Conservation (phyloP, 2,797 vertebrate species). For the Adelosebastes latens region DNA sequence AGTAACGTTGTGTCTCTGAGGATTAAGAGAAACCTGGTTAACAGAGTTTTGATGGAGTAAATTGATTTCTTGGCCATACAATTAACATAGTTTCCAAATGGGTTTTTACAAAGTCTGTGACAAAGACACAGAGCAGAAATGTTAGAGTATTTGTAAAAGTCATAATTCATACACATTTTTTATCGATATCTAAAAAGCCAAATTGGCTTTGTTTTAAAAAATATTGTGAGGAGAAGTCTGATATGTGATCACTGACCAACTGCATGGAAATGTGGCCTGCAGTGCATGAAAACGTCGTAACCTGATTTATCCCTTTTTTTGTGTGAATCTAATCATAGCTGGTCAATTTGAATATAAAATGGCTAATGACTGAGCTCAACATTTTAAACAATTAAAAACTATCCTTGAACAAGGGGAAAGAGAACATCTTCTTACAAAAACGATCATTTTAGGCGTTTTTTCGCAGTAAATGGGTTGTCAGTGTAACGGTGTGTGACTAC, state of each 20-base stretch:
- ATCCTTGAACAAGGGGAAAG: conserved; percentile 20
- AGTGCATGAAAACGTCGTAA: not conserved
- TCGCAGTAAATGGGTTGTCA: conserved; percentile 39
- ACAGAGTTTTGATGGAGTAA: not conserved
- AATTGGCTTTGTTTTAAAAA: not conserved
- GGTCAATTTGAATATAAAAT: not conserved
- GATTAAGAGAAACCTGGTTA: conserved; percentile 1
- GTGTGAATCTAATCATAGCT: not conserved
- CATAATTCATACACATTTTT: not conserved
- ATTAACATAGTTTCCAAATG: not conserved
- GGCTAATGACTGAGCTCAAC: not conserved
- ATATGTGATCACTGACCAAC: not conserved
- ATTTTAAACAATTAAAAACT: conserved; percentile 14
- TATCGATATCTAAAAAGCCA: not conserved
- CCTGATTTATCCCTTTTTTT: not conserved
- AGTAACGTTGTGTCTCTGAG: not conserved
- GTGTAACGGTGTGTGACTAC: conserved; percentile 35
- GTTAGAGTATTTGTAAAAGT: not conserved
- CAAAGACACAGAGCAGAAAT: not conserved
- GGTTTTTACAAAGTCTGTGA: not conserved
- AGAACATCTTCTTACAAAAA: conserved; percentile 22
- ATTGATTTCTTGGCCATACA: not conserved
- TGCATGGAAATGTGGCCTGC: not conserved
- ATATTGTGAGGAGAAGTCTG: not conserved
- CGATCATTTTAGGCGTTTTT: conserved; percentile 10